phyloP scores from a whole-genome alignment of 2,888 invertebrate species.

The Ethmia dodecea region DNA sequence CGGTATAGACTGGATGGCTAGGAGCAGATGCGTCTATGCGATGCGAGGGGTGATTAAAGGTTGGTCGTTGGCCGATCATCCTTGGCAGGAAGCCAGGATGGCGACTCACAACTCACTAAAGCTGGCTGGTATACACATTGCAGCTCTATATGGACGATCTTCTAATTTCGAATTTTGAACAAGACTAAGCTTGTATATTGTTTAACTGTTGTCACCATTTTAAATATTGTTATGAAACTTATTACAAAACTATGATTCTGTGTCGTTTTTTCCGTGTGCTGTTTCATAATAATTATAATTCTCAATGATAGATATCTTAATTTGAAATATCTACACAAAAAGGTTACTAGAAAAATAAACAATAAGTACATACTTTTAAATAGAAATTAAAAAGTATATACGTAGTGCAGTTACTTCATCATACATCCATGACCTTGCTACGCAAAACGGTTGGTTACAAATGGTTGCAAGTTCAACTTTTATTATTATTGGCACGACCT shows the following conservation, averaged over 20 bases:
- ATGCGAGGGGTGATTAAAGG: constrained; percentile 45
- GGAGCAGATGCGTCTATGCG: too few species aligned
- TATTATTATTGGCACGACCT: constrained; percentile 48
- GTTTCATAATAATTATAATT: too few species aligned
- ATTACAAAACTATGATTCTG: too few species aligned
- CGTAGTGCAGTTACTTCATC: not conserved
- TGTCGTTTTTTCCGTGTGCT: too few species aligned
- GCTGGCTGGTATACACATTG: constrained; percentile 32
- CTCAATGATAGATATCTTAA: too few species aligned
- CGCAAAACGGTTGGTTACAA: constrained; percentile 13
- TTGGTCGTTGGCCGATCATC: constrained; percentile 57
- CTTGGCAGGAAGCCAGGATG: constrained; percentile 56
- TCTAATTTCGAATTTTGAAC: constrained; percentile 28
- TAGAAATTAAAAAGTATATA: too few species aligned
- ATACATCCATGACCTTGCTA: constrained; percentile 3
- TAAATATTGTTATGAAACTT: too few species aligned
- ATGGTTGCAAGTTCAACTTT: constrained; percentile 39
- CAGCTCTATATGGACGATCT: constrained; percentile 35
- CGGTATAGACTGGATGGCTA: constrained; percentile 28
- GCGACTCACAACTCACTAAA: constrained; percentile 13
- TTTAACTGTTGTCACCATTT: not conserved
- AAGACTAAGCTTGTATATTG: not conserved
- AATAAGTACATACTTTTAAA: too few species aligned
- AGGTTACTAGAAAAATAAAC: too few species aligned
- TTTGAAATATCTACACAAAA: too few species aligned